Conservation (phyloP, 2,797 vertebrate species). For the Cynodonichthys magdalenae region DNA sequence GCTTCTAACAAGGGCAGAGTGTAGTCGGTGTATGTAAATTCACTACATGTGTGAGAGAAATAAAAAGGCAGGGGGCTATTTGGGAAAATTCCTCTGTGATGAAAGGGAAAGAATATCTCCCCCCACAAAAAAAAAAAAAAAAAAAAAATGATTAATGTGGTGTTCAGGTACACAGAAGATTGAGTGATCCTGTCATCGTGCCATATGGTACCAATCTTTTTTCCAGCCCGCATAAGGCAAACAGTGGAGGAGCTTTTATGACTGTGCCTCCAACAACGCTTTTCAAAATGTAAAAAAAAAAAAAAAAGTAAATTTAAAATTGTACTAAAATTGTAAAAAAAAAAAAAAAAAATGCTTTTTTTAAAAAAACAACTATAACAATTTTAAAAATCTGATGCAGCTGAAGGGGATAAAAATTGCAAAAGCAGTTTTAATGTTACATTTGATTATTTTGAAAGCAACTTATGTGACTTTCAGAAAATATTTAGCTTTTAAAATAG, state of each 20-base stretch:
- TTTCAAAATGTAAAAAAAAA: conserved; percentile 27
- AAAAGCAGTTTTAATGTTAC: conserved; percentile 21
- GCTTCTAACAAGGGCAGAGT: conserved; percentile 74
- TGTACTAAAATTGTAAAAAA: too few relatives aligned
- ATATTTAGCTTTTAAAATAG: conserved; percentile 30
- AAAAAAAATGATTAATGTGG: conserved; percentile 86
- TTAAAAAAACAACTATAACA: neutral
- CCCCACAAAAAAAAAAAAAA: conserved; percentile 1
- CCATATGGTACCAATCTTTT: conserved; percentile 87
- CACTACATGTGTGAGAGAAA: conserved; percentile 81
- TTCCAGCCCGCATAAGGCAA: conserved; percentile 82
- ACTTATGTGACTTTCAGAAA: conserved; percentile 3
- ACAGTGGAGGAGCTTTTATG: conserved; percentile 75
- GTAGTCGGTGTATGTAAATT: conserved; percentile 78
- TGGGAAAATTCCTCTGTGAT: conserved; percentile 83
- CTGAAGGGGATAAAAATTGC: neutral
- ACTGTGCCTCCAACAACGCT: conserved; percentile 54
- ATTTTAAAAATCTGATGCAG: conserved; percentile 25
- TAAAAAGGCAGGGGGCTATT: conserved; percentile 69
- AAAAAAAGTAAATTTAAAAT: neutral
- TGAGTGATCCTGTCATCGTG: conserved; percentile 86
- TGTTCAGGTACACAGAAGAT: conserved; percentile 87
- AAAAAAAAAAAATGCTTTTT: neutral
- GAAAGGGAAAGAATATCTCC: conserved; percentile 84
- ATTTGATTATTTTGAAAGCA: conserved; percentile 47